Evolutionary conservation across 2,113 vertebrate species (phyloP), one percentile per base, ranked within the genome.

Genomic region (Dicerorhinus sumatrensis): DNA sequence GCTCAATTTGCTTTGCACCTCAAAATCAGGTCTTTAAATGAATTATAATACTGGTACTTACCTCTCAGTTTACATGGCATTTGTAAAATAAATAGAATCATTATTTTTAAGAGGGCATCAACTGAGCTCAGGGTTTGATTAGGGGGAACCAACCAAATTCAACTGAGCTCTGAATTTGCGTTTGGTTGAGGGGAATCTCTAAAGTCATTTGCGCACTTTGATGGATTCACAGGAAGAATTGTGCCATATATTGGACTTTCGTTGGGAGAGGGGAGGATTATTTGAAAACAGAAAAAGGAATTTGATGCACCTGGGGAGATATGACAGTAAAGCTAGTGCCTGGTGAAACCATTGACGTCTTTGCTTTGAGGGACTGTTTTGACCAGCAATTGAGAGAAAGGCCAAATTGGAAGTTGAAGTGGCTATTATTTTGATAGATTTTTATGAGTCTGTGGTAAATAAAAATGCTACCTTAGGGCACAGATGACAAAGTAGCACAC

Each of bases 21-120:
- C 51, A 62, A 82, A 93, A 70, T 62, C n/a, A 58, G 16, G 8
- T 60, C 16, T 70, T 91, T 33, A 25, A 18, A 27, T 51, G 42
- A 70, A 70, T 72, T 58, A n/a, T 5, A 79, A 20, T 36, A 39
- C 18, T 12, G 4, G 7, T 33, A 51, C 5, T 79, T 69, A 56
- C 6, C 31, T 67, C 62, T 77, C 29, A 13, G 63, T 92, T 87
- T 76, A 51, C 23, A 33, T 20, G 16, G 16, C 7, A 48, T 67
- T 63, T 93, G 54, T 77, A 33, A 70, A 60, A 82, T 85, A 39
- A 79, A 92, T 39, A 46, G 62, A 90, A 65, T 82, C 60, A 87
- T 17, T 89, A 4, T 89, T 83, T 82, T 48, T 62, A 77, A 33
- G 13, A 51, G 31, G 2, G 0, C 18, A 21, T 95, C 54, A 27